These are phyloP conservation scores for Psittacula echo DNA, from an alignment of 2,797 vertebrate species.

Conservation along the genomic window DNA sequence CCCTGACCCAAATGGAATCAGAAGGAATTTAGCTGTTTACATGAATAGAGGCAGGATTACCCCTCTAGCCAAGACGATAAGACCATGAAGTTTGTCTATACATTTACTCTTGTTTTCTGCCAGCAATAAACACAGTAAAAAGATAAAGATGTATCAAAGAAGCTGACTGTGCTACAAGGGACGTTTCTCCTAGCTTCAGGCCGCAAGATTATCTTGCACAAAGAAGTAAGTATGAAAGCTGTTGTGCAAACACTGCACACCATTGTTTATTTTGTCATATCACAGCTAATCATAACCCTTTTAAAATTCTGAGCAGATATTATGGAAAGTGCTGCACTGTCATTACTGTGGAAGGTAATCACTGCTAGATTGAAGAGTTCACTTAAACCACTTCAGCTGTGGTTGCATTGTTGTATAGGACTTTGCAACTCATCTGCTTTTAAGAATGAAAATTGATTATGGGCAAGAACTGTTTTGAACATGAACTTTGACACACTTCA, in stretches of 20 bases:
- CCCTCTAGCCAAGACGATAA: conserved; percentile 30
- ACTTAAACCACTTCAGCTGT: background rate
- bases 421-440: background rate
- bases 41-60: conserved; percentile 39
- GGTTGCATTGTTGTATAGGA: background rate
- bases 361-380: conserved; percentile 1
- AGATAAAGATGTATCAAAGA: conserved; percentile 52
- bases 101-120: conserved; percentile 72
- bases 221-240: background rate
- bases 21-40: conserved; percentile 68
- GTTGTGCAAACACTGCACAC: conserved; percentile 24
- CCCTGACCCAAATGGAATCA: conserved; percentile 36
- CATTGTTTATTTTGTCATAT: conserved; percentile 48
- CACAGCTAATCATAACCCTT: conserved; percentile 49
- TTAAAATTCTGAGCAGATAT: background rate
- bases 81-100: conserved; percentile 54
- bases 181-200: conserved; percentile 19
- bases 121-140: conserved; percentile 58
- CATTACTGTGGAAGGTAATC: background rate
- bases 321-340: background rate
- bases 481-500: background rate
- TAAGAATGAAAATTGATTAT: conserved; percentile 17
- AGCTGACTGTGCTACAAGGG: conserved; percentile 47
- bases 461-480: background rate
- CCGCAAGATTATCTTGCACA: conserved; percentile 2